phyloP scores from a whole-genome alignment of 2,797 vertebrate species.

The Bradypodion ventrale region DNA sequence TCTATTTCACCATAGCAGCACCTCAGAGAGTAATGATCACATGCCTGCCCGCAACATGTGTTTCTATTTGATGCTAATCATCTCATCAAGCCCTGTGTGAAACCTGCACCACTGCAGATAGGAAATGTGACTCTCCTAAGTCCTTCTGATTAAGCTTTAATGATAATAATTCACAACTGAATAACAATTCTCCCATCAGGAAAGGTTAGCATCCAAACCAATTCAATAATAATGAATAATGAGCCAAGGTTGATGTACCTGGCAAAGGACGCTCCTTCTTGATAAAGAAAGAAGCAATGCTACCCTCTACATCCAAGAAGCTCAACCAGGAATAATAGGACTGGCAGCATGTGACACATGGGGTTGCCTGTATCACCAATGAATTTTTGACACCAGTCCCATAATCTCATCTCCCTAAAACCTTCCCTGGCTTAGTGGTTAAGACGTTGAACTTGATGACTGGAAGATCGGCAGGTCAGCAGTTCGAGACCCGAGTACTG shows the following conservation, averaged over 20 bases:
- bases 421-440: too few relatives aligned
- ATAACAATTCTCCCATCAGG: constrained; percentile 9
- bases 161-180: constrained; percentile 16
- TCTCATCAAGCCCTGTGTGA: constrained; percentile 1
- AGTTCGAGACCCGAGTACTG: too few relatives aligned
- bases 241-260: neutral
- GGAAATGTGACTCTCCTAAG: constrained; percentile 2
- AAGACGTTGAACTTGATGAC: too few relatives aligned
- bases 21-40: neutral
- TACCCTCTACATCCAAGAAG: neutral
- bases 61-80: constrained; percentile 16
- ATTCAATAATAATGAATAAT: neutral
- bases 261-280: too few relatives aligned
- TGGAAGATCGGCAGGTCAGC: too few relatives aligned
- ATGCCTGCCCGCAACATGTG: neutral
- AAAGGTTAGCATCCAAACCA: neutral
- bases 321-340: neutral
- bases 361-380: too few relatives aligned
- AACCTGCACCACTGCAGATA: neutral
- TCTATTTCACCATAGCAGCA: neutral
- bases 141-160: constrained; percentile 13
- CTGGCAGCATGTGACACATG: neutral
- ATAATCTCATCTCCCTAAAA: too few relatives aligned
- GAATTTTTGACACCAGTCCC: too few relatives aligned
- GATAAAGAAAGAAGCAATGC: too few relatives aligned